Evolutionary conservation across 2,797 vertebrate species (phyloP).

Genomic region (Uromys caudimaculatus): DNA sequence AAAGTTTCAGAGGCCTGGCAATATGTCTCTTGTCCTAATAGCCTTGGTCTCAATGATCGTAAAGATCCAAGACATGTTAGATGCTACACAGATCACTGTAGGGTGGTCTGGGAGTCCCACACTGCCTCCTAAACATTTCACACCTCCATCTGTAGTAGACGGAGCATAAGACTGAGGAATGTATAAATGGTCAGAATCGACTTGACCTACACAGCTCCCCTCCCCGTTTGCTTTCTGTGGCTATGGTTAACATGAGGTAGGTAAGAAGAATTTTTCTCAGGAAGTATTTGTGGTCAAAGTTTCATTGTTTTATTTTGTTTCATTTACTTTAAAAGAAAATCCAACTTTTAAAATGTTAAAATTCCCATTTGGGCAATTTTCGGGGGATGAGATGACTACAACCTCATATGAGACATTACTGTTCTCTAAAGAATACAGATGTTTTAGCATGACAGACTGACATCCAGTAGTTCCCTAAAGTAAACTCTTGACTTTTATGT

Average conservation of each 20-base stretch:
- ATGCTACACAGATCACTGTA: not conserved
- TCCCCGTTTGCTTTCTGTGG: not conserved
- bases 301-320: not conserved
- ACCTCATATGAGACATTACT: not conserved
- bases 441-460: not conserved
- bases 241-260: not conserved
- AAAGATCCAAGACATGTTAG: not conserved
- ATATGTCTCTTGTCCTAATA: not conserved
- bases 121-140: not conserved
- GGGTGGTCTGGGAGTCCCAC: not conserved
- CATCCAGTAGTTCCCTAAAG: not conserved
- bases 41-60: not conserved
- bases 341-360: constrained; percentile 18
- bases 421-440: not conserved
- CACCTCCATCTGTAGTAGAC: not conserved
- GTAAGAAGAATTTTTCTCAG: not conserved
- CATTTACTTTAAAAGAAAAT: not conserved
- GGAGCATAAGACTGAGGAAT: not conserved
- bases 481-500: not conserved
- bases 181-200: not conserved
- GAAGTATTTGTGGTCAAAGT: not conserved
- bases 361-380: constrained; percentile 31
- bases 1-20: not conserved
- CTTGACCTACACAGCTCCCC: not conserved
- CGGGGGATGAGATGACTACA: not conserved